Conservation (phyloP, 64 coral and sea anemone species). For the Pocillopora damicornis region DNA sequence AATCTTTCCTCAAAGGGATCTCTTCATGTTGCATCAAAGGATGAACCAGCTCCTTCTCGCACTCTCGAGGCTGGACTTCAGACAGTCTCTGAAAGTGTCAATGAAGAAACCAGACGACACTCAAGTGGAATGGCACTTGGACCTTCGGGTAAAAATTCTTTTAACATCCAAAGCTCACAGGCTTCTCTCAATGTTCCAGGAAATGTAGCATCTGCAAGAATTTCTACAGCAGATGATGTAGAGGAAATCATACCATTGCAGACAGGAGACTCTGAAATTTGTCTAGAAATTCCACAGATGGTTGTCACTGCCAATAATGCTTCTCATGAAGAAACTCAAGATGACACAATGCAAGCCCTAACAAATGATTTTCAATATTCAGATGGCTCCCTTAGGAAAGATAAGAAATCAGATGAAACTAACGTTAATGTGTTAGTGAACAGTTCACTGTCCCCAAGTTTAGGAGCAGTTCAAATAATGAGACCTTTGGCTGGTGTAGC, state of each 20-base stretch:
- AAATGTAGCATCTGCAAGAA: background rate
- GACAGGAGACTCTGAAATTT: background rate
- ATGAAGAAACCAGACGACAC: background rate
- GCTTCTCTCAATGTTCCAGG: background rate
- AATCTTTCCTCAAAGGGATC: conserved; percentile 67
- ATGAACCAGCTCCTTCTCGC: background rate
- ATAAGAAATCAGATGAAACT: background rate
- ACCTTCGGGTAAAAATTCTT: background rate
- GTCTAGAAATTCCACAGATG: conserved; percentile 23
- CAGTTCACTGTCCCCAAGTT: background rate
- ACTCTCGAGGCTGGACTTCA: background rate
- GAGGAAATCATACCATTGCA: background rate
- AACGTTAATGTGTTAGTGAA: background rate
- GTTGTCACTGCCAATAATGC: background rate
- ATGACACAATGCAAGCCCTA: background rate
- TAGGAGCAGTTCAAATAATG: conserved; percentile 27
- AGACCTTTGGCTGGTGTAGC: conserved; percentile 24
- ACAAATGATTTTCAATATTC: background rate
- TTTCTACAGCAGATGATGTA: background rate
- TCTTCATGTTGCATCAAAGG: conserved; percentile 34
- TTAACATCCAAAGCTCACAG: background rate
- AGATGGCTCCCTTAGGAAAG: background rate
- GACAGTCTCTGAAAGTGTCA: background rate
- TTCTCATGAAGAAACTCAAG: background rate
- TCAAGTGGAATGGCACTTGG: conserved; percentile 15